Base-by-base conservation (phyloP, 2,888 invertebrate species). In the Uropetala carovei region DNA sequence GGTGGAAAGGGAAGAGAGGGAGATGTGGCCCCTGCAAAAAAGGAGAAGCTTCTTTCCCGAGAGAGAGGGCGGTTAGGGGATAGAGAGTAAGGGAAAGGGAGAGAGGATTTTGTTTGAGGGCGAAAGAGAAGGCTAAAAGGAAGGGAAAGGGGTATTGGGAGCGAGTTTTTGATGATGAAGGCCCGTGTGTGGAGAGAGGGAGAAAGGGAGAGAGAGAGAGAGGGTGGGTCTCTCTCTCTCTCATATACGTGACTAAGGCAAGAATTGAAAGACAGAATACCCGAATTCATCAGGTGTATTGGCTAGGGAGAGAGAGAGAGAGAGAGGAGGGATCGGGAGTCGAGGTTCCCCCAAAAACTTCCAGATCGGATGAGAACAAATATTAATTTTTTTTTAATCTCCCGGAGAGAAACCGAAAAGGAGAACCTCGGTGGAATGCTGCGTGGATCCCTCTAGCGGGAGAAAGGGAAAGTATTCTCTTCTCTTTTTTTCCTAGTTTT, bases 241-340 rank as follows among this genome's bases (percentile, higher is more conserved):
- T 30, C 64, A 89, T 89, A 89, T 89, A 89, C 89, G 89, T 89
- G 89, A 89, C 89, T 64, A 64, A 89, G 89, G 89, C 89, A 89
- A 89, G 89, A 89, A 89, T 89, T 89, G 89, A 68, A 89, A 64
- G 89, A 64, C 30, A 18, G 13, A 60, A 68, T 64, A 43, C 64
- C 64, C 89, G 89, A 60, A 89, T 89, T 89, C 89, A 43, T 89
- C 89, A 89, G 89, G 89, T 89, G 89, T 89, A 89, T 89, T 60
- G 89, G 59, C 18, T 60, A 60, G 18, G 89, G 16, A 16, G 86
- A 60, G 10, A 43, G 10, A 43, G 64, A 18, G n/a, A 18, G 7
- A 43, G 5, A 11, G 43, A 18, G n/a, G 64, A 18, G 64, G 64
- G 89, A 43, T 18, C 43, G 18, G 56, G 56, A 57, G 83, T 10